Base-by-base conservation (phyloP, 2,113 vertebrate genomes). In the Aldabrachelys gigantea region DNA sequence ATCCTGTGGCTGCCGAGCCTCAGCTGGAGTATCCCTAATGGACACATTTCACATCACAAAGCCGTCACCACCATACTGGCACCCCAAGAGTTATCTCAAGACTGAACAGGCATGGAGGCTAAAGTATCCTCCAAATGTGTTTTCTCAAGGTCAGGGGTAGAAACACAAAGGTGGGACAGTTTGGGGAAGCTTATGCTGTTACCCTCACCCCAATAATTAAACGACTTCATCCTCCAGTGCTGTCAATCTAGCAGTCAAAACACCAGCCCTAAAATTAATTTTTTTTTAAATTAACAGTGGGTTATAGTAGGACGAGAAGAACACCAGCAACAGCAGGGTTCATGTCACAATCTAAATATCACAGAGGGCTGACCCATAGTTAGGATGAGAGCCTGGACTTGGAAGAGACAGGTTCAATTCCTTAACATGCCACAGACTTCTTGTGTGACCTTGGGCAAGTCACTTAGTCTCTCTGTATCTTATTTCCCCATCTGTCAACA, bases 371-470 rank as follows among this genome's bases (percentile, higher is more conserved):
- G 53, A 54, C 53, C 21, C 8, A 22, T 22, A 22, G 53, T 54
- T 57, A 57, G 10, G 10, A 27, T 27, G 10, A 24, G 12, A 62
- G 27, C 27, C 57, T 31, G 90, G 81, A 54, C 72, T 82, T 57
- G 4, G 24, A 8, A 89, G 84, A 90, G 27, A 62, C 25, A 62
- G 27, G 27, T 62, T 62, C 57, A 62, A 62, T 62, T 62, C 88
- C 69, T 80, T 94, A 88, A 25, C 89, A 80, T 53, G 14, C 87
- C 86, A 53, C 80, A 93, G 84, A 85, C 8, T 25, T 59, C 50
- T 24, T 69, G 31, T 83, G 85, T 85, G 76, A 90, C 87, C 94
- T 92, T 65, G 41, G 78, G 31, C 19, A 72, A 84, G 90, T 94
- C 94, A 95, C 84, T 62, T 94, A 91, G 93, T 96, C 91, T 94